Conservation (phyloP, 2,797 vertebrate genomes). For the Spheniscus humboldti region DNA sequence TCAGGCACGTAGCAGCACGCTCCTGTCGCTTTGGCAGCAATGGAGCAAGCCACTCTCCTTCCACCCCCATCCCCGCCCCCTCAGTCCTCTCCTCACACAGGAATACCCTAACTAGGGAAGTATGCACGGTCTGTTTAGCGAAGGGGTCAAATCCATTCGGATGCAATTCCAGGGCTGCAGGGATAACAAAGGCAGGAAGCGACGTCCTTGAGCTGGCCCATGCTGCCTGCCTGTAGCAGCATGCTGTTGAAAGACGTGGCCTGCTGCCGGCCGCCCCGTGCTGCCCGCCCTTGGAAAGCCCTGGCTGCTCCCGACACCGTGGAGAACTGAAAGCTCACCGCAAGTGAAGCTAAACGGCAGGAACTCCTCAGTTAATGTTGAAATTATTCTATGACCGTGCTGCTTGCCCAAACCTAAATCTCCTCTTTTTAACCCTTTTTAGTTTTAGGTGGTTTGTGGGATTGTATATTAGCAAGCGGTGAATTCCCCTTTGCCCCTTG, state of each 20-base stretch:
- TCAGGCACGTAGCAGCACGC: background rate
- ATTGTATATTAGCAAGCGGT: background rate
- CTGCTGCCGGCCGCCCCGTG: background rate
- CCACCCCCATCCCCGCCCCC: background rate
- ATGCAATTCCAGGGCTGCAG: slow-evolving; percentile 70
- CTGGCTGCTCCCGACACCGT: slow-evolving; percentile 31
- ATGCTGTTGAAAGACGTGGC: slow-evolving; percentile 54
- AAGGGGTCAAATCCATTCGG: slow-evolving; percentile 78
- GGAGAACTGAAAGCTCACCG: background rate
- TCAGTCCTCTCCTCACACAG: slow-evolving; percentile 46
- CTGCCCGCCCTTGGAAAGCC: slow-evolving; percentile 59
- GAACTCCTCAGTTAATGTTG: background rate
- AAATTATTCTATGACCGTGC: background rate
- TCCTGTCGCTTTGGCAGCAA: background rate
- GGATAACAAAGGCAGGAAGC: slow-evolving; percentile 77
- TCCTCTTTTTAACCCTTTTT: background rate
- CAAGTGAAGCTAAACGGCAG: slow-evolving; percentile 26
- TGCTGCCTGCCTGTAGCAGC: background rate
- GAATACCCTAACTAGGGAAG: slow-evolving; percentile 76
- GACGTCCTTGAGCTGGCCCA: slow-evolving; percentile 49
- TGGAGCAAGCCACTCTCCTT: background rate
- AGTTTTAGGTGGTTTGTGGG: background rate
- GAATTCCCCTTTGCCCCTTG: background rate
- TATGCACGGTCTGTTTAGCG: slow-evolving; percentile 63
- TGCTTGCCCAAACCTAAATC: background rate